These are phyloP conservation scores for Zaprionus davidi DNA, from an alignment of 1,140 invertebrate species.

Conservation along the genomic window DNA sequence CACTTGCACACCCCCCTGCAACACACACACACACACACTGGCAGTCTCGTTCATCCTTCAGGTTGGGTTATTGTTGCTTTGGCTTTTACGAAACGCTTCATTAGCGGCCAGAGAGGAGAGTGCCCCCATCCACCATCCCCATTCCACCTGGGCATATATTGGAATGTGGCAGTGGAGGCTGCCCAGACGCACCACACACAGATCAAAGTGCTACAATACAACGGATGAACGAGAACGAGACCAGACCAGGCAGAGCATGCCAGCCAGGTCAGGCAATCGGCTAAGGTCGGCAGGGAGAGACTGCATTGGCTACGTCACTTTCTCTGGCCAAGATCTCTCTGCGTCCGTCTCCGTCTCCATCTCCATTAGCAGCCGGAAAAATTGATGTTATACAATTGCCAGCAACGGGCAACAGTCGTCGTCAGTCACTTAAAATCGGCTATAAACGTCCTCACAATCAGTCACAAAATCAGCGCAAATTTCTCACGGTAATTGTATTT, in stretches of 20 bases:
- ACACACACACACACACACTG: slow-evolving; percentile 6
- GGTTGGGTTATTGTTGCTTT: slow-evolving; percentile 76
- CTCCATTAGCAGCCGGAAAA: slow-evolving; percentile 55
- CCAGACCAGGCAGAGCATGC: background rate
- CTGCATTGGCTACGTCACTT: slow-evolving; percentile 57
- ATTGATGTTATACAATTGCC: slow-evolving; percentile 57
- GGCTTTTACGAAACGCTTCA: slow-evolving; percentile 67
- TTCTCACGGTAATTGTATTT: slow-evolving; percentile 83
- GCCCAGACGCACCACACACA: slow-evolving; percentile 62
- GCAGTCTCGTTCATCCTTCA: slow-evolving; percentile 52
- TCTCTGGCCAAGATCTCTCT: background rate
- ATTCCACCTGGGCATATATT: slow-evolving; percentile 35
- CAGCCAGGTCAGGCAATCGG: slow-evolving; percentile 6
- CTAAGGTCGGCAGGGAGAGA: slow-evolving; percentile 17
- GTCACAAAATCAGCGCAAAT: slow-evolving; percentile 80
- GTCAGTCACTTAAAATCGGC: slow-evolving; percentile 81
- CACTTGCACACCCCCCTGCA: slow-evolving; percentile 52
- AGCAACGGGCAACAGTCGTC: slow-evolving; percentile 42
- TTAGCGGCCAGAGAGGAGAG: slow-evolving; percentile 46
- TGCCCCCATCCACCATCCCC: background rate
- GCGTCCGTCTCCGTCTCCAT: background rate
- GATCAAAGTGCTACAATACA: slow-evolving; percentile 72
- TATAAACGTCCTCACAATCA: slow-evolving; percentile 82
- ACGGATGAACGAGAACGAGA: slow-evolving; percentile 54
- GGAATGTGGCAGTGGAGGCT: slow-evolving; percentile 67